Evolutionary conservation across 2,113 vertebrate genomes (phyloP).

Genomic region (Leiothrix lutea): DNA sequence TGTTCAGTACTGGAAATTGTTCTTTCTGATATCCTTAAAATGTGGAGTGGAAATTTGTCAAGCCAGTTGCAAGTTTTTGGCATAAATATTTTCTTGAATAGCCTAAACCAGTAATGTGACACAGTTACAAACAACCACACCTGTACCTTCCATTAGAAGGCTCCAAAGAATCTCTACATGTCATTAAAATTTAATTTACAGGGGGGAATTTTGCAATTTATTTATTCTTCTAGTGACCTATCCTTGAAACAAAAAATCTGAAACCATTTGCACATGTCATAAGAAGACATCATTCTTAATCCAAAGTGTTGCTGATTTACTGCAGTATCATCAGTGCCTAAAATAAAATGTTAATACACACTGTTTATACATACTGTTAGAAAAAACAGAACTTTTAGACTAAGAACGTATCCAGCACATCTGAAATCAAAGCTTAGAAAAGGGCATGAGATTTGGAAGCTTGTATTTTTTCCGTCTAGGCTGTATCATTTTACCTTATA

Average conservation of each 20-base stretch:
- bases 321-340: not conserved
- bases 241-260: not conserved
- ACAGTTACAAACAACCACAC: not conserved
- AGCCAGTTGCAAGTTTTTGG: not conserved
- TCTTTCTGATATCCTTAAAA: not conserved
- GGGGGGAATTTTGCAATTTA: not conserved
- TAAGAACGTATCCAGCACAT: not conserved
- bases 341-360: not conserved
- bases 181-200: not conserved
- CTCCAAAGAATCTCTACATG: not conserved
- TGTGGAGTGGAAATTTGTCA: not conserved
- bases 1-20: not conserved
- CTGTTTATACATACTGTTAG: not conserved
- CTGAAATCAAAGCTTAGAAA: not conserved
- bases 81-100: not conserved
- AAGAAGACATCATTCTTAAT: not conserved
- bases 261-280: rapidly evolving
- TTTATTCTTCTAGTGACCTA: not conserved
- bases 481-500: not conserved
- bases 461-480: not conserved
- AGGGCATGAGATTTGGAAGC: not conserved
- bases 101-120: not conserved
- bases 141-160: not conserved
- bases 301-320: not conserved
- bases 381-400: not conserved